Conservation (phyloP, 1,140 invertebrate species). For the Gyrodactylus bullatarudis region DNA sequence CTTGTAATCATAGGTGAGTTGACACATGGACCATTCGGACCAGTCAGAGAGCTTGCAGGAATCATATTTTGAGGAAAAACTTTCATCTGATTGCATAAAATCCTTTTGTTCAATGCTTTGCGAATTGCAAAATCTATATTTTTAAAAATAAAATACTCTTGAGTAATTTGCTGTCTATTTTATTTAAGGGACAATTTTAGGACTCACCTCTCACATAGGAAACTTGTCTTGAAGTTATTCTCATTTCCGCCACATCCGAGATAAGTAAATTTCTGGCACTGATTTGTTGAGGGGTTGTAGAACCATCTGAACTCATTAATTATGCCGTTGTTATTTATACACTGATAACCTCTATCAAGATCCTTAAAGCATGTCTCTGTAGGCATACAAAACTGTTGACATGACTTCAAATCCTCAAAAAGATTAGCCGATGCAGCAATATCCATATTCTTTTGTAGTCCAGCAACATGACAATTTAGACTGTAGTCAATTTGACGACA, state of each 20-base stretch:
- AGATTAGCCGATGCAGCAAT: neutral
- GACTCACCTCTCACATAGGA: constrained; percentile 10
- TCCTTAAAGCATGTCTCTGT: constrained; percentile 20
- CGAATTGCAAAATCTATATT: neutral
- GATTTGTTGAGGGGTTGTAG: constrained; percentile 23
- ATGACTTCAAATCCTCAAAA: neutral
- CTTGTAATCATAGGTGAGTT: neutral
- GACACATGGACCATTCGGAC: neutral
- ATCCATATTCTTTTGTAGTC: neutral
- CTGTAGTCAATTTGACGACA: neutral
- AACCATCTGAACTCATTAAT: constrained; percentile 26
- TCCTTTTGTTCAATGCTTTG: neutral
- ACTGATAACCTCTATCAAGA: constrained; percentile 8
- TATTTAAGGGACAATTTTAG: neutral
- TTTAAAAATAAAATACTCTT: neutral
- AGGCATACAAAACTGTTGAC: neutral
- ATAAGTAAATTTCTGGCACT: constrained; percentile 29
- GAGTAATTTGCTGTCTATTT: neutral
- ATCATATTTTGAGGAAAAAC: neutral
- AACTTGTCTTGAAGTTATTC: constrained; percentile 27
- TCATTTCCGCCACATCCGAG: constrained; percentile 32
- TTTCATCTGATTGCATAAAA: neutral
- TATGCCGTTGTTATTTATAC: constrained; percentile 16
- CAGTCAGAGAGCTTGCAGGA: neutral
- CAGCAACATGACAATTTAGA: neutral